Percentiles rank a stretch among this genome's conserved stretches.
Evolutionary conservation across 2,888 invertebrate species (phyloP).

Genomic region (Drosophila niveifrons): DNA sequence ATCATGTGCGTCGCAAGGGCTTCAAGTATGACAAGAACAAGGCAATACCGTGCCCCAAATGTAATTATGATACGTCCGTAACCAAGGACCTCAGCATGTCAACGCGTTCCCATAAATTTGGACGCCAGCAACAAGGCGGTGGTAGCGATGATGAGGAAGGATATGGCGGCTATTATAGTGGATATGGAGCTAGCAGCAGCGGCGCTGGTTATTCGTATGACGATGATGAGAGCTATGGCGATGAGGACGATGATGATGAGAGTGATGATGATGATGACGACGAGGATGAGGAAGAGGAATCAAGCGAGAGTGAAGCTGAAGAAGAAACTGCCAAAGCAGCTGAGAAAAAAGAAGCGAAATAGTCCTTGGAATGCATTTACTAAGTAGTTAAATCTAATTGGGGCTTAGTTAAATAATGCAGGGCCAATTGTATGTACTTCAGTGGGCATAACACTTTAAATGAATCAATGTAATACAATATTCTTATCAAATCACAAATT

Average conservation of each 20-base stretch:
- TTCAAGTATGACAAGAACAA: conserved; percentile 95
- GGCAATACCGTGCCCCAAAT: conserved; percentile 96
- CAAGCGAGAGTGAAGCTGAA: conserved; percentile 71
- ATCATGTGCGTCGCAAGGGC: conserved; percentile 96
- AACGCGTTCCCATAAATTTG: conserved; percentile 95
- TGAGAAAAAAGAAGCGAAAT: conserved; percentile 60
- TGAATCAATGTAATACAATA: background rate
- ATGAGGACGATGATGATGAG: conserved; percentile 72
- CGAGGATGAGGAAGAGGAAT: conserved; percentile 63
- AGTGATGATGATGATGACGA: conserved; percentile 65
- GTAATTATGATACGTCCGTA: conserved; percentile 95
- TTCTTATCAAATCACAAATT: background rate
- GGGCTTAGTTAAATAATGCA: conserved; percentile 1
- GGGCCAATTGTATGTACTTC: background rate
- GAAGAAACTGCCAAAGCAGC: conserved; percentile 56
- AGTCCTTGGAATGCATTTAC: conserved; percentile 19
- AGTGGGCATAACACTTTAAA: background rate
- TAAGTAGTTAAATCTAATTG: conserved; percentile 27
- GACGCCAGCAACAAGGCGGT: conserved; percentile 90
- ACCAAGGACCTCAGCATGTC: conserved; percentile 98
- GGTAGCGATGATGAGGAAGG: conserved; percentile 88
- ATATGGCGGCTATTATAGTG: conserved; percentile 85
- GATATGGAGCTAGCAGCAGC: conserved; percentile 86
- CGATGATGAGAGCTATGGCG: conserved; percentile 71
- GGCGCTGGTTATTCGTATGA: conserved; percentile 85